These are phyloP conservation scores for Philotrypesis tridentata DNA, from an alignment of 1,140 invertebrate genomes.

Conservation along the genomic window DNA sequence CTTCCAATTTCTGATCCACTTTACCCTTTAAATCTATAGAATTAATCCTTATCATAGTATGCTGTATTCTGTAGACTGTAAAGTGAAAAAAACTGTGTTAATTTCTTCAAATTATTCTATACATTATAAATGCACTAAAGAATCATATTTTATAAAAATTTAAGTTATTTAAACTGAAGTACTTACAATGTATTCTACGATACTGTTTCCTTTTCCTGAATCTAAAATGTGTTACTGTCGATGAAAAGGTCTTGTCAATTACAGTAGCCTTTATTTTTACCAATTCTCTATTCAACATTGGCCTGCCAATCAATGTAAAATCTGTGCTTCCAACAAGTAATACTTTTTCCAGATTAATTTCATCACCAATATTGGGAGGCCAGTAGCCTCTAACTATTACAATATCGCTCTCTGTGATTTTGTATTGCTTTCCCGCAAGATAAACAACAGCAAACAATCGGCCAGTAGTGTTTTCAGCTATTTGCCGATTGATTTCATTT, in stretches of 20 bases:
- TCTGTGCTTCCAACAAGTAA: slow-evolving; percentile 87
- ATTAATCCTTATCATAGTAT: slow-evolving; percentile 85
- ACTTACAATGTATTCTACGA: slow-evolving; percentile 83
- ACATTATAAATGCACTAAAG: not conserved
- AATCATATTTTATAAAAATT: slow-evolving; percentile 3
- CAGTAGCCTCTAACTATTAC: slow-evolving; percentile 89
- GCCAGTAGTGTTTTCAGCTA: slow-evolving; percentile 76
- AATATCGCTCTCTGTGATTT: slow-evolving; percentile 90
- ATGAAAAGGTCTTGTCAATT: slow-evolving; percentile 91
- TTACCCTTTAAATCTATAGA: slow-evolving; percentile 71
- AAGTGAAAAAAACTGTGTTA: not conserved
- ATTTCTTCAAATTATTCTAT: too few relatives aligned
- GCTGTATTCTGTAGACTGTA: slow-evolving; percentile 78
- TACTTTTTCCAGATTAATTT: slow-evolving; percentile 91
- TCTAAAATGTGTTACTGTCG: slow-evolving; percentile 85
- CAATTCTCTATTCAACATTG: slow-evolving; percentile 83
- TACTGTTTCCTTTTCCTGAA: slow-evolving; percentile 86
- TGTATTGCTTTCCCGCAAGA: slow-evolving; percentile 88
- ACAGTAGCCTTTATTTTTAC: slow-evolving; percentile 89
- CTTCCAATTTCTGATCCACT: slow-evolving; percentile 69
- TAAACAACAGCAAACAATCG: slow-evolving; percentile 91
- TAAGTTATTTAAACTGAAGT: too few relatives aligned
- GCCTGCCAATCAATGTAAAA: slow-evolving; percentile 89
- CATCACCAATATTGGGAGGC: slow-evolving; percentile 87
- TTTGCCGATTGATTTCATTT: slow-evolving; percentile 77